Evolutionary conservation across 2,797 vertebrate species (phyloP), one percentile per base, ranked within the genome.

Genomic region (Bradypodion ventrale): DNA sequence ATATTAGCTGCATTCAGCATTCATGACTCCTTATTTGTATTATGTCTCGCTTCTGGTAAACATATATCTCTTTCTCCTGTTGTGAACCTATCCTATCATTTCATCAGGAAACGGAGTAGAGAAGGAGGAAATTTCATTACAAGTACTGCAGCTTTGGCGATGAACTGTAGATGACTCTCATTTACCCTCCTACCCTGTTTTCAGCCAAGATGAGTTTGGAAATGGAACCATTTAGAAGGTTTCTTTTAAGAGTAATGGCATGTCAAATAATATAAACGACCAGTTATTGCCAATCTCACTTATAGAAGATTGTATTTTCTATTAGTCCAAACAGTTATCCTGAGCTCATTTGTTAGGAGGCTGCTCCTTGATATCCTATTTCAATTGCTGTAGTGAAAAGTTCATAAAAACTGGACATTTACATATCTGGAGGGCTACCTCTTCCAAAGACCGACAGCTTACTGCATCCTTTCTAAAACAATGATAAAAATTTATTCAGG

Each of bases 91-190:
- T 82, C 79, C 73, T 82, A 75, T 77, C 85, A 90, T 94, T 93
- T 91, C 94, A 93, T 94, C 94, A 89, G 90, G 89, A 90, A 90
- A 93, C 88, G 91, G 91, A 89, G 86, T 89, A 89, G 88, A 91
- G 91, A 84, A 76, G 42, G 29, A 44, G 65, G 72, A 80, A 84
- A 76, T 84, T 80, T 84, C 82, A 83, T 87, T 80, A 72, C 65
- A 80, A 80, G 65, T 42, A 16, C 78, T 65, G 10, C 37, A 82
- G 40, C 75, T 86, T 83, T 87, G 46, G 83, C 37, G 44, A 78
- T 60, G 89, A 91, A 83, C n/a, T 75, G 40, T 1, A 85, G 66
- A 87, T 46, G 42, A 79, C 44, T 87, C 65, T 32, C 89, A 91
- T 86, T 89, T 69, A 73, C 78, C 82, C 78, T 87, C 74, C 78